phyloP scores from a whole-genome alignment of 2,888 invertebrate genomes.

The Peribatodes rhomboidaria region DNA sequence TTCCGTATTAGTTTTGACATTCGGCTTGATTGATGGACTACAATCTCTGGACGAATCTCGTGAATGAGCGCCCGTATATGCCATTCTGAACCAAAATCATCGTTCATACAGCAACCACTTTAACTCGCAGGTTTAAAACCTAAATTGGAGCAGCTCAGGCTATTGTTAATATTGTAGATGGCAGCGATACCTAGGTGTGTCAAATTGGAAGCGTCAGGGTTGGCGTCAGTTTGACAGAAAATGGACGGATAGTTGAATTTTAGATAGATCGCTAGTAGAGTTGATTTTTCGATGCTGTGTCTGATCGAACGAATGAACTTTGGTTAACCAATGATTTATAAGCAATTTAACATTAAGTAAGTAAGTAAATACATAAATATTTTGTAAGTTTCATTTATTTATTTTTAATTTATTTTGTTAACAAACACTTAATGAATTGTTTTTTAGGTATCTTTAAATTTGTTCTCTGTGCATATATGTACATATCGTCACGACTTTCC shows the following conservation, averaged over 20 bases:
- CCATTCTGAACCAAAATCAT: constrained; percentile 48
- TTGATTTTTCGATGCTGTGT: constrained; percentile 49
- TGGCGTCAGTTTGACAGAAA: constrained; percentile 71
- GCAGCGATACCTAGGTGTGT: constrained; percentile 71
- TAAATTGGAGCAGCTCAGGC: constrained; percentile 23
- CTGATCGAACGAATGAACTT: constrained; percentile 31
- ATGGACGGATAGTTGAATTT: constrained; percentile 73
- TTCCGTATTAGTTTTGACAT: constrained; percentile 86
- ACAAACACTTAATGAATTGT: too few relatives aligned
- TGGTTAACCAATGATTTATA: constrained; percentile 36
- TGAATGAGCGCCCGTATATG: constrained; percentile 80
- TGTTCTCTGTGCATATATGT: too few relatives aligned
- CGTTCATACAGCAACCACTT: constrained; percentile 8
- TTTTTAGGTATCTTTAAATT: too few relatives aligned
- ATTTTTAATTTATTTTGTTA: too few relatives aligned
- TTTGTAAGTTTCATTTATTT: too few relatives aligned
- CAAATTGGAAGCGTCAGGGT: constrained; percentile 74
- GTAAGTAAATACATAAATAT: too few relatives aligned
- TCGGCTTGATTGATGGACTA: constrained; percentile 84
- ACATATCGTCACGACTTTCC: too few relatives aligned
- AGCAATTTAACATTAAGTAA: too few relatives aligned
- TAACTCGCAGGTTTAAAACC: constrained; percentile 23
- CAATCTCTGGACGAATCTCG: constrained; percentile 81
- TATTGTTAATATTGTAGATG: constrained; percentile 56
- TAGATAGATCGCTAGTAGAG: constrained; percentile 64